Conservation (phyloP, 2,888 invertebrate species). For the Sarcophaga rosellei region DNA sequence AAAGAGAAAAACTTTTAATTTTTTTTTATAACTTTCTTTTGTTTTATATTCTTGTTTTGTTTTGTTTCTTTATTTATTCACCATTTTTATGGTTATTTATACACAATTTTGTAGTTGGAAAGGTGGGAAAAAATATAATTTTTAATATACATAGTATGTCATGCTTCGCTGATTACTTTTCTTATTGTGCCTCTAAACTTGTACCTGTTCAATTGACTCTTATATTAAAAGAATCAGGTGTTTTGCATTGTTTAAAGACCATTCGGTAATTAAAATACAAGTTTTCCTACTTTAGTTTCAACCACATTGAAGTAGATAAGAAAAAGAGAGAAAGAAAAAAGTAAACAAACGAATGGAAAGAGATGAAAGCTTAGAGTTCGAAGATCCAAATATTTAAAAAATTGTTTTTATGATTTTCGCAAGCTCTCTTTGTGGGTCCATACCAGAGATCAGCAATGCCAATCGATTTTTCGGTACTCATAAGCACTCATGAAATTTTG, state of each 20-base stretch:
- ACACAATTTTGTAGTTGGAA: constrained; percentile 12
- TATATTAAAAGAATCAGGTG: constrained; percentile 15
- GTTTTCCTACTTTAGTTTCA: not conserved
- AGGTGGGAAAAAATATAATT: constrained; percentile 42
- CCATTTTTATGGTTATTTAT: constrained; percentile 12
- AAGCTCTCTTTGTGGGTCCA: no score
- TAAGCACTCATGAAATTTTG: no score
- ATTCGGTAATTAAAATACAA: constrained; percentile 16
- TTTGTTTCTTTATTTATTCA: constrained; percentile 5
- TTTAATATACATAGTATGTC: constrained; percentile 53
- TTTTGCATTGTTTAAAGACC: constrained; percentile 54
- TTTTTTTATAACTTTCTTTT: no score
- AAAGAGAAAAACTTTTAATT: constrained; percentile 30
- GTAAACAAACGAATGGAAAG: no score
- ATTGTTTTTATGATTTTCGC: no score
- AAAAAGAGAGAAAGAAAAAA: no score
- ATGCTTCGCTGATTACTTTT: constrained; percentile 55
- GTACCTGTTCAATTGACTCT: constrained; percentile 41
- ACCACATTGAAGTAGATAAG: not conserved
- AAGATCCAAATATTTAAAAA: no score
- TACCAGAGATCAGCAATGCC: no score
- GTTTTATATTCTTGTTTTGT: no score
- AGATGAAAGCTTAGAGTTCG: no score
- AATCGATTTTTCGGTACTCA: no score
- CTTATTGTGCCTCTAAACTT: constrained; percentile 23